Evolutionary conservation across 2,113 vertebrate genomes (phyloP), one percentile per base, ranked within the genome.

Genomic region (Scomber japonicus): DNA sequence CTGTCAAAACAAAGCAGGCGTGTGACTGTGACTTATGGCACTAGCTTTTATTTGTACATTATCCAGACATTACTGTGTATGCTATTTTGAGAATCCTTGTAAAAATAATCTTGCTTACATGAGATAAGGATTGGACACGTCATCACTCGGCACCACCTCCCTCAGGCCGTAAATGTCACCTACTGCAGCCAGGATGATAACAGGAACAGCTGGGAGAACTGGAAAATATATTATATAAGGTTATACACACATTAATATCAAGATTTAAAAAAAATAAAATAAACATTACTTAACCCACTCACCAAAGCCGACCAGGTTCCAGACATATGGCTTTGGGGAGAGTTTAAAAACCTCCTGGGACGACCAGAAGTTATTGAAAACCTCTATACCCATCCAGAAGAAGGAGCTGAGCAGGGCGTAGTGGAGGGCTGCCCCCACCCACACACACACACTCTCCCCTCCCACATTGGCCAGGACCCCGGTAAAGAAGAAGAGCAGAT

Each of bases 321-420:
- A 93, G 0, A 93, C 17, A 15, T 73, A 91, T 12, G 80, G n/a
- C 54, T 83, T 91, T 2, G 88, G 91, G 0, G 74, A 46, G 31
- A 81, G 85, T 21, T 17, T 89, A 68, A 96, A 94, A 54, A 95
- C 80, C 81, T 92, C 65, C 75, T 81, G 82, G 72, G 95, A 82
- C 89, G 94, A 67, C 92, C 92, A 93, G 91, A 95, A 96, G 45
- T 94, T 93, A 80, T 95, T 89, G 54, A 95, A 88, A 15, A 95
- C 86, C 59, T 96, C 92, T 0, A 95, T 83, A 31, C 83, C 94
- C 95, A 96, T 96, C 95, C 95, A 96, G 71, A 79, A 72, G 17
- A 95, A 87, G 56, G 93, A 89, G 80, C 92, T 91, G 46, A 96
- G 93, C 35, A 95, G 78, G 40, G 82, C 44, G 3, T 95, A 96